phyloP scores from a whole-genome alignment of 2,797 vertebrate genomes.

The Coregonus ussuriensis region DNA sequence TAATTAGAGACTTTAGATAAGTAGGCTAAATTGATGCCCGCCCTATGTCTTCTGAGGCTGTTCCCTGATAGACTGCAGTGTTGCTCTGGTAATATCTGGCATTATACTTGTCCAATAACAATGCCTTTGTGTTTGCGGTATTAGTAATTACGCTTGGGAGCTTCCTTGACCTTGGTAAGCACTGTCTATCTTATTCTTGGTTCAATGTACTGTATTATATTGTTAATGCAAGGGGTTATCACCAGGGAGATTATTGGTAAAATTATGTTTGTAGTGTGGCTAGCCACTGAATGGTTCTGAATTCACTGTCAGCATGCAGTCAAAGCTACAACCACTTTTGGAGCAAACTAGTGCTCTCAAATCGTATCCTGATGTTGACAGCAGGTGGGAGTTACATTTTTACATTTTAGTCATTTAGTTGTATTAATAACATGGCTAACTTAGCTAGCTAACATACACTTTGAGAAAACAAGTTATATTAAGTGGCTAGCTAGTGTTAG shows the following conservation, averaged over 20 bases:
- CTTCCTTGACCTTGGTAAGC: conserved; percentile 78
- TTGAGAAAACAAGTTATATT: too few relatives aligned
- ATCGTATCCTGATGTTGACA: too few relatives aligned
- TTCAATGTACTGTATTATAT: conserved; percentile 70
- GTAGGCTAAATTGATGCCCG: conserved; percentile 83
- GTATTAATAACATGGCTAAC: too few relatives aligned
- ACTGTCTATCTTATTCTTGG: conserved; percentile 63
- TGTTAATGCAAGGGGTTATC: conserved; percentile 65
- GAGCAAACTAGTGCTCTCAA: too few relatives aligned
- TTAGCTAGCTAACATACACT: too few relatives aligned
- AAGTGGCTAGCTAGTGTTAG: too few relatives aligned
- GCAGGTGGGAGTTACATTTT: too few relatives aligned
- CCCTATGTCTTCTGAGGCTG: conserved; percentile 77
- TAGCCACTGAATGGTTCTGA: too few relatives aligned
- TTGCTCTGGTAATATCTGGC: conserved; percentile 79
- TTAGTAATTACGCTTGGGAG: conserved; percentile 75
- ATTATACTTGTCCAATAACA: conserved; percentile 83
- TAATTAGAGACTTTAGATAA: conserved; percentile 87
- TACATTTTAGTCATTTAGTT: too few relatives aligned
- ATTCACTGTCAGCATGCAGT: too few relatives aligned
- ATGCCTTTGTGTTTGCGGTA: conserved; percentile 77
- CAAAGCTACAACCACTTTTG: too few relatives aligned
- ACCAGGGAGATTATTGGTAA: conserved; percentile 52
- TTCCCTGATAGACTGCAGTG: conserved; percentile 76
- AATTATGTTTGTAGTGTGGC: too few relatives aligned